These are phyloP conservation scores for Rhipidura dahli DNA, from an alignment of 2,113 vertebrate genomes.

Conservation along the genomic window DNA sequence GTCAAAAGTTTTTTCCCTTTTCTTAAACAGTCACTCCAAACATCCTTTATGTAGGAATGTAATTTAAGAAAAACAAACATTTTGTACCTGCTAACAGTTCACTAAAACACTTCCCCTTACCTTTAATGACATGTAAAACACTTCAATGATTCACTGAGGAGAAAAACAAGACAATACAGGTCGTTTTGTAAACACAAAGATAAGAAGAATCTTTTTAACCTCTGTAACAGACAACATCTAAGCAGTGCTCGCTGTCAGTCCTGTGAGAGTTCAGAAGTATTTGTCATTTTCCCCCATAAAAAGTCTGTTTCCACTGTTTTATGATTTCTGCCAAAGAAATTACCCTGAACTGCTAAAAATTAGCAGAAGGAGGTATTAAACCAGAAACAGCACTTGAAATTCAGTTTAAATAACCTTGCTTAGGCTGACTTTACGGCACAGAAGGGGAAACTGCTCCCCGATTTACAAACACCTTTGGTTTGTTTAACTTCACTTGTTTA, in stretches of 20 bases:
- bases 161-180: neutral
- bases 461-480: neutral
- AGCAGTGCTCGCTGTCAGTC: neutral
- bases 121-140: neutral
- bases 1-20: neutral
- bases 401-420: neutral
- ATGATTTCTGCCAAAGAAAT: neutral
- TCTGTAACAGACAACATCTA: neutral
- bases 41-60: neutral
- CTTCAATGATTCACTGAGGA: neutral
- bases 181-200: neutral
- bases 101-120: neutral
- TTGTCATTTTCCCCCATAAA: neutral
- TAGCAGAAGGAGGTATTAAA: neutral
- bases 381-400: neutral
- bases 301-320: neutral
- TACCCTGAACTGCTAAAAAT: neutral
- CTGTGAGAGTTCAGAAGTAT: neutral
- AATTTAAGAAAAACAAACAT: neutral
- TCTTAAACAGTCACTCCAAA: neutral
- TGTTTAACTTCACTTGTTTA: neutral
- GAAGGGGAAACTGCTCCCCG: neutral
- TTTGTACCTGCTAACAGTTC: neutral
- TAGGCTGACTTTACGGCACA: neutral
- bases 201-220: neutral